These are phyloP conservation scores for Dendrocincla tyrannina DNA, from an alignment of 2,797 vertebrate genomes.

Conservation along the genomic window DNA sequence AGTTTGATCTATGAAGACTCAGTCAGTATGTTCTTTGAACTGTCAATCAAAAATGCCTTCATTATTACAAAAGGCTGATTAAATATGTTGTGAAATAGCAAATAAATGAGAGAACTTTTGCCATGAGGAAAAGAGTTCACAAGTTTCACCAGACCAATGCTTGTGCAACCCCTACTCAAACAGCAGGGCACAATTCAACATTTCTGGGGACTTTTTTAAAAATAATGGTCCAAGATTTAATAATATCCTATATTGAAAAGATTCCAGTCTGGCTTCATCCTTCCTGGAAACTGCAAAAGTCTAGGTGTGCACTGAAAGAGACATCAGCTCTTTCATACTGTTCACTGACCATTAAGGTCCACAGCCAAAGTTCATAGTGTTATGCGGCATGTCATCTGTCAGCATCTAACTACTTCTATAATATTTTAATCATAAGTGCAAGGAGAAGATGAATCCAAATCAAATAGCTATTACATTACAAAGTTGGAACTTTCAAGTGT, in stretches of 20 bases:
- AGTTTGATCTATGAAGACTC: background rate
- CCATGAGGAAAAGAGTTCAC: background rate
- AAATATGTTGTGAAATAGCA: background rate
- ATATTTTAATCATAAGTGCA: background rate
- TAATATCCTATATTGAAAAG: background rate
- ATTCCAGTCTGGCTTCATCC: background rate
- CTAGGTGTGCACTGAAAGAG: background rate
- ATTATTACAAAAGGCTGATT: background rate
- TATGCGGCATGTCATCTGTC: background rate
- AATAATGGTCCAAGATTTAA: background rate
- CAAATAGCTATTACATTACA: background rate
- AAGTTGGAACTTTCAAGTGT: accelerated
- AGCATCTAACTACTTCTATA: background rate
- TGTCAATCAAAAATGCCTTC: background rate
- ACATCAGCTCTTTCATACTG: background rate
- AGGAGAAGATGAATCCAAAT: background rate
- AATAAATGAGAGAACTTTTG: background rate
- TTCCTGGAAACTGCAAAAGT: background rate
- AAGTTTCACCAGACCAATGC: background rate
- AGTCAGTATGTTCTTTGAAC: background rate
- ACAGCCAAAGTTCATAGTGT: background rate
- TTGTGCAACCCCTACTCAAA: background rate
- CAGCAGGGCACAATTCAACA: background rate
- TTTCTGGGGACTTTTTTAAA: background rate
- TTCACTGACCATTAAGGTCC: background rate